A percentile compares a stretch with the other conserved stretches of the same genome.
Evolutionary conservation across 1,140 invertebrate species (phyloP).

Genomic region (Tetranychus cinnabarinus): DNA sequence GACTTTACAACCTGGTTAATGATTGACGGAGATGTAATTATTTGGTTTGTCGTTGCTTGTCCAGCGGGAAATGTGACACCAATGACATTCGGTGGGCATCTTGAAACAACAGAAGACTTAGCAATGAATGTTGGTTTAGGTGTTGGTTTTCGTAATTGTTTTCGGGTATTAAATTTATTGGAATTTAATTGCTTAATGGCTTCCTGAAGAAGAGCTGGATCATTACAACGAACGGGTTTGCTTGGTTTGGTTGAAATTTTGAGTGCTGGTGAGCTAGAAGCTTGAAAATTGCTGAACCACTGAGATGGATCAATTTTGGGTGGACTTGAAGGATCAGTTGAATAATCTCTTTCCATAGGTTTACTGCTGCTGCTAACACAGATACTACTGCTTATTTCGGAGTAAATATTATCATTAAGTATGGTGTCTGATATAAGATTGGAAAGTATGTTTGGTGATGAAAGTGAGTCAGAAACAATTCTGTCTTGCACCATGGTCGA

Average conservation of each 20-base stretch:
- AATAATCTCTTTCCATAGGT: background rate
- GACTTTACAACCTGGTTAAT: too few relatives aligned
- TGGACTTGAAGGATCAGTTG: background rate
- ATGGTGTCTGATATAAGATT: background rate
- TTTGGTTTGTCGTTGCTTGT: too few relatives aligned
- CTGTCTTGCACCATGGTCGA: too few relatives aligned
- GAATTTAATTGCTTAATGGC: background rate
- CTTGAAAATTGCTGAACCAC: background rate
- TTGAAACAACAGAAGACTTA: too few relatives aligned
- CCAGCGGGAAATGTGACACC: too few relatives aligned
- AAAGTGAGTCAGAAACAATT: too few relatives aligned
- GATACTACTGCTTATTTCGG: background rate
- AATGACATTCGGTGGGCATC: too few relatives aligned
- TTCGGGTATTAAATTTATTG: background rate
- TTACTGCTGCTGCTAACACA: background rate
- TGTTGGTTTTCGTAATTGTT: too few relatives aligned
- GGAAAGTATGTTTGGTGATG: too few relatives aligned
- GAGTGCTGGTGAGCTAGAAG: background rate
- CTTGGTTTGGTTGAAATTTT: background rate
- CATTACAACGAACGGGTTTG: background rate
- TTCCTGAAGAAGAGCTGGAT: constrained; percentile 1
- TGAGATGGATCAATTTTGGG: background rate
- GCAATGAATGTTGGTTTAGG: too few relatives aligned
- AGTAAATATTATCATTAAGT: background rate
- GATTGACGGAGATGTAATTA: too few relatives aligned